phyloP scores from a whole-genome alignment of 2,113 vertebrate species.

The Macquaria ambigua region DNA sequence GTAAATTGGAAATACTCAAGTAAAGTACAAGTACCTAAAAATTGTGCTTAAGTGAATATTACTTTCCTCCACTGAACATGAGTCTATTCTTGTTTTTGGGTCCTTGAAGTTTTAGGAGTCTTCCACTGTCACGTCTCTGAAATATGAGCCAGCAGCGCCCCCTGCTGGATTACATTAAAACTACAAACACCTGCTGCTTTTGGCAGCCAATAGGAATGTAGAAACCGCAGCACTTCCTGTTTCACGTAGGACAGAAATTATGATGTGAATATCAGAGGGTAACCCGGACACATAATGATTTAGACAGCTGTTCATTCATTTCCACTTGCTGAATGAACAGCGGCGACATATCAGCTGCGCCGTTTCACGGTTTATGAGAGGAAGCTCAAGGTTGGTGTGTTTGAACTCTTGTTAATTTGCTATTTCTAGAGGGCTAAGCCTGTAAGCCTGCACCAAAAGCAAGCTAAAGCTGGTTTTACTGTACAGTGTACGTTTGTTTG shows the following conservation, averaged over 20 bases:
- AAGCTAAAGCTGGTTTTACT: conserved; percentile 19
- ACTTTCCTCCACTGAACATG: not conserved
- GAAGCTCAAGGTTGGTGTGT: conserved; percentile 60
- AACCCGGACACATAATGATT: not conserved
- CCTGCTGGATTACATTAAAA: not conserved
- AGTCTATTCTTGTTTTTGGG: not conserved
- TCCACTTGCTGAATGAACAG: not conserved
- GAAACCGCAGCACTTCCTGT: conserved; percentile 75
- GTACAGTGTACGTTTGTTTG: not conserved
- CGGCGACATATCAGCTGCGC: not conserved
- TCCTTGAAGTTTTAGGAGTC: not conserved
- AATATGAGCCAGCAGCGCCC: conserved; percentile 13
- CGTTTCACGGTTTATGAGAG: conserved; percentile 52
- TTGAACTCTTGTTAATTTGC: conserved; percentile 4
- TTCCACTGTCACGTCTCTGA: not conserved
- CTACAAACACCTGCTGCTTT: not conserved
- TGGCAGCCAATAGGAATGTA: conserved; percentile 56
- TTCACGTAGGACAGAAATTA: conserved; percentile 29
- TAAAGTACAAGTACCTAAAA: not conserved
- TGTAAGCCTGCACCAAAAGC: conserved; percentile 58
- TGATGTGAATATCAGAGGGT: conserved; percentile 30
- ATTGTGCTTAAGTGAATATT: not conserved
- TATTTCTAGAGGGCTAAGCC: conserved; percentile 59
- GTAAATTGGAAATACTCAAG: not conserved
- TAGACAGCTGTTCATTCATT: conserved; percentile 7